Percentiles rank a stretch among this genome's conserved stretches.
Conservation (phyloP, 2,797 vertebrate genomes). For the Tangara arthus region DNA sequence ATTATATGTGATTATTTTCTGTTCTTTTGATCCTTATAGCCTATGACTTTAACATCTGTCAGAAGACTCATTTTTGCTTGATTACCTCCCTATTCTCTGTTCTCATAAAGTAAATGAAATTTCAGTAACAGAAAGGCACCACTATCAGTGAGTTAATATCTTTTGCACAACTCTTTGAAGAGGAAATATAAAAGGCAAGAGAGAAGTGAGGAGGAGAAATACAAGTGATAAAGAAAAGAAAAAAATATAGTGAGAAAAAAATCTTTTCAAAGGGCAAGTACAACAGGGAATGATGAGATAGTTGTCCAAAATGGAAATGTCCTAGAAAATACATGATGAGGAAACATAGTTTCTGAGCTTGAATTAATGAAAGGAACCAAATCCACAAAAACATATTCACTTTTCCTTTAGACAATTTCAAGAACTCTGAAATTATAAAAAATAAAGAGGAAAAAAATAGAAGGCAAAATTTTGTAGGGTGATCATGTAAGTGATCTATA, state of each 20-base stretch:
- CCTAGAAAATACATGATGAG: neutral
- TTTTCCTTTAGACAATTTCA: neutral
- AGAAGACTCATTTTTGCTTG: neutral
- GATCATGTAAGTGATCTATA: neutral
- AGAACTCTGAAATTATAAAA: neutral
- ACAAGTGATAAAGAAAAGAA: neutral
- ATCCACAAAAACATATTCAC: neutral
- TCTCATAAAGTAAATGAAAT: neutral
- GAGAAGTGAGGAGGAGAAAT: neutral
- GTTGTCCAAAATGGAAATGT: neutral
- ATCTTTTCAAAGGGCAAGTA: neutral
- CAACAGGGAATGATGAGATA: neutral
- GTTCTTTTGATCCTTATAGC: neutral
- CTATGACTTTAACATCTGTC: neutral
- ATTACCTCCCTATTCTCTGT: neutral
- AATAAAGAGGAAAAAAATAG: neutral
- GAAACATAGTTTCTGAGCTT: neutral
- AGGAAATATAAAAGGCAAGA: neutral
- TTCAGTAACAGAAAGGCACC: neutral
- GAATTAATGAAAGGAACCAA: neutral
- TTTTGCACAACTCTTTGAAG: neutral
- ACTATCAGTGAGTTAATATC: neutral
- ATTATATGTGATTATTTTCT: neutral
- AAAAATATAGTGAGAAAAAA: neutral
- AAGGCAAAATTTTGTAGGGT: neutral